Base-by-base conservation (phyloP, 2,888 invertebrate genomes). In the Apoda limacodes region DNA sequence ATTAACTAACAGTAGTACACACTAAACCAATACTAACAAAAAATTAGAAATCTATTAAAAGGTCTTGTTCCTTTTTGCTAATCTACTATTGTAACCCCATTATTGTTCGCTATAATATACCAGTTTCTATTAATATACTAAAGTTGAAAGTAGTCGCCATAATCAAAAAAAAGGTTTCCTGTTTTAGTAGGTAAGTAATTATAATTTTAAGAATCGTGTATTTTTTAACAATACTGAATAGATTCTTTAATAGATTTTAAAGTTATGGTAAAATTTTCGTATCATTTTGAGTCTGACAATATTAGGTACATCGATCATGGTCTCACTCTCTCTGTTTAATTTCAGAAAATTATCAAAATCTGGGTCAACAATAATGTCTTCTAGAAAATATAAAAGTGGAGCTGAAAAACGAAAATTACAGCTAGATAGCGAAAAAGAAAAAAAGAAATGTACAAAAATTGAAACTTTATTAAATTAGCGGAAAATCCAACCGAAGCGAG, bases 351-450 rank as follows among this genome's bases (percentile, higher is more conserved):
- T 10, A 25, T 2, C 13, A 25, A 12, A 10, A 5, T 25, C 10
- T n/a, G n/a, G n/a, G 9, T 25, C 9, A 13, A 3, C 14, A 13
- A 25, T 13, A 19, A 25, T 25, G 14, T 25, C 25, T 25, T 5
- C 25, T 13, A 25, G 19, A 28, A 28, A 21, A 20, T 28, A 28
- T 28, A 20, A 28, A 28, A 28, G 28, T 28, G 28, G 28, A 20
- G 28, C 28, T 28, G 28, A 28, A 20, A 19, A 28, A 21, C 11
- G 28, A 9, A 28, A 28, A 28, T 28, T 2, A 11, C 28, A 28
- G 20, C 13, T 28, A 19, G 28, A 11, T 20, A 19, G 20, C 10
- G 28, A 28, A 28, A 28, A 28, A 20, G 20, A 25, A 25, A 25
- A 12, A 22, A 22, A 22, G 10, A n/a, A 28, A 19, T 28, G 21